Evolutionary conservation across 2,113 vertebrate genomes (phyloP).

Genomic region (Pseudolaguvia tuberculata): DNA sequence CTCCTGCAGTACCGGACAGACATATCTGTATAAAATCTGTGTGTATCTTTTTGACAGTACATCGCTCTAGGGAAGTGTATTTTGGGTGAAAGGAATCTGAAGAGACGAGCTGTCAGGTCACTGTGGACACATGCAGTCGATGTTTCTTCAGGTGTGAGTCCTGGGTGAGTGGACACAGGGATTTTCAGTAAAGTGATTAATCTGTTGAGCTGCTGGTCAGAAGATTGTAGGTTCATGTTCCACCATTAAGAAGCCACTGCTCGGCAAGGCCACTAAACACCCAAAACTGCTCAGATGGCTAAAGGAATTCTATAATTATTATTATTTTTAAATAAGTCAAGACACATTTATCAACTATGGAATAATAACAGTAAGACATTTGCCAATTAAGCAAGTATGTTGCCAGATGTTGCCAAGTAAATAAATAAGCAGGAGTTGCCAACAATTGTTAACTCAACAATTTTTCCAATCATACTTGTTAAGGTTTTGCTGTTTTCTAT

Average conservation of each 20-base stretch:
- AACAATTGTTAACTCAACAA: no score
- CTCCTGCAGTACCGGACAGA: background rate
- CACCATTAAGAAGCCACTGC: no score
- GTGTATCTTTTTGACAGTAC: slow-evolving; percentile 8
- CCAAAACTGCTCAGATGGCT: background rate
- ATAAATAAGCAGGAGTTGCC: no score
- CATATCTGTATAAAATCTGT: background rate
- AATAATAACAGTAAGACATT: background rate
- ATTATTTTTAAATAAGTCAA: background rate
- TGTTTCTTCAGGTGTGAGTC: slow-evolving; percentile 16
- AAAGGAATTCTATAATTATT: no score
- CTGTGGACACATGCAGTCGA: background rate
- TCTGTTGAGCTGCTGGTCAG: background rate
- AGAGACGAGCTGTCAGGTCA: slow-evolving; percentile 5
- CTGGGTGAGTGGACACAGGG: slow-evolving; percentile 2
- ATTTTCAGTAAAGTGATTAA: background rate
- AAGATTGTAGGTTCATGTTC: no score
- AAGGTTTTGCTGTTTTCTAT: no score
- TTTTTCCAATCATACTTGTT: background rate
- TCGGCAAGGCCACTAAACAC: background rate
- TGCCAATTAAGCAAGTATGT: background rate
- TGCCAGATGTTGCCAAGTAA: background rate
- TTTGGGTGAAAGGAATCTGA: background rate
- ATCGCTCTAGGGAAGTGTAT: slow-evolving; percentile 6
- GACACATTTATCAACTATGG: background rate